Percentiles rank a stretch among this genome's conserved stretches.
phyloP scores from a whole-genome alignment of 2,113 vertebrate genomes.

The Platanista minor region DNA sequence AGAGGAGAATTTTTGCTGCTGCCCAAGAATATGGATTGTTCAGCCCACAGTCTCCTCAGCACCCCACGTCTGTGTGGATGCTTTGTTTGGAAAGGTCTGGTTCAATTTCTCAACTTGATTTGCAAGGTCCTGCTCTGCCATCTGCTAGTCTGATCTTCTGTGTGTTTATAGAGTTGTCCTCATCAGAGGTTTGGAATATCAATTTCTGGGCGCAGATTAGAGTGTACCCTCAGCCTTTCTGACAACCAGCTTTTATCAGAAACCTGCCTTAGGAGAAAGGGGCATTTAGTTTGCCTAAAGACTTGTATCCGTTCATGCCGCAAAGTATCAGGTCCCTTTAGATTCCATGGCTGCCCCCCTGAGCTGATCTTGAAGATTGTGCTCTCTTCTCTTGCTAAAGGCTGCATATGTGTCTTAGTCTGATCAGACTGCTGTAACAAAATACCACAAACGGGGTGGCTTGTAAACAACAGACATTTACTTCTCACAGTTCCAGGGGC shows the following conservation, averaged over 20 bases:
- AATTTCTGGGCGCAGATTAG: not conserved
- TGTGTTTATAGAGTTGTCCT: not conserved
- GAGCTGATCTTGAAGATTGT: not conserved
- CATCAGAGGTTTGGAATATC: not conserved
- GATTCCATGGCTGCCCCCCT: not conserved
- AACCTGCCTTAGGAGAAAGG: not conserved
- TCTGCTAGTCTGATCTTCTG: not conserved
- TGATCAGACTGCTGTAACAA: not conserved
- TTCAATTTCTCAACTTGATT: not conserved
- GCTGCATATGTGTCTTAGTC: not conserved
- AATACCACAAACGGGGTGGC: not conserved
- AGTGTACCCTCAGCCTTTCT: not conserved
- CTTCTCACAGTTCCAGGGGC: not conserved
- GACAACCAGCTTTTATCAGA: not conserved
- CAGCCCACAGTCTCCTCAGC: not conserved
- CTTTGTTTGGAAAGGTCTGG: not conserved
- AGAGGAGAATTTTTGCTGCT: not conserved
- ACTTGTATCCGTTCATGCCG: not conserved
- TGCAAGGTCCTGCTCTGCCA: not conserved
- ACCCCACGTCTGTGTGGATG: not conserved
- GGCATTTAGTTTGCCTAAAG: not conserved
- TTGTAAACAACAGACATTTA: not conserved
- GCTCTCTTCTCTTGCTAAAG: not conserved
- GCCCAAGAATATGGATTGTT: not conserved
- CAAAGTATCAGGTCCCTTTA: not conserved